Conservation (phyloP, 2,888 invertebrate species). For the Yponomeuta cagnagella region DNA sequence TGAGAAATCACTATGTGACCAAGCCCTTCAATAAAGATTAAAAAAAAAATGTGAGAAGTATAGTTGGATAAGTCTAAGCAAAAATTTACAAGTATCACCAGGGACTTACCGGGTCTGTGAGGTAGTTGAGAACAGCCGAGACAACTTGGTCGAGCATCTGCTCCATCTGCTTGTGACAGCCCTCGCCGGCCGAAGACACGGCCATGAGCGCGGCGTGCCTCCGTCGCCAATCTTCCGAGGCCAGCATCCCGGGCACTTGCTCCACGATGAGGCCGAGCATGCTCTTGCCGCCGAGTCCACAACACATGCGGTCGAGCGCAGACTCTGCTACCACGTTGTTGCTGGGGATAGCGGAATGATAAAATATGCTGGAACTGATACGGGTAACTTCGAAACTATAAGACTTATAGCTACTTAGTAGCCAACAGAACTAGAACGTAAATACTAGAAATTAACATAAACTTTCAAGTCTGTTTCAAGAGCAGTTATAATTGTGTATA, state of each 20-base stretch:
- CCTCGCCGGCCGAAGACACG: conserved; percentile 98
- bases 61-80: too few relatives aligned
- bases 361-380: neutral
- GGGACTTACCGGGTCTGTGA: conserved; percentile 85
- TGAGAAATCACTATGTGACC: too few relatives aligned
- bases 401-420: too few relatives aligned
- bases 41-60: too few relatives aligned
- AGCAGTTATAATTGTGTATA: conserved; percentile 2
- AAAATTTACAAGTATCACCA: neutral
- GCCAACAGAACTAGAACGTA: too few relatives aligned
- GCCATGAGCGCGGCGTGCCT: conserved; percentile 99
- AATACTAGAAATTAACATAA: too few relatives aligned
- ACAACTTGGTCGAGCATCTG: conserved; percentile 94
- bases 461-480: too few relatives aligned
- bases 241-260: conserved; percentile 91
- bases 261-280: conserved; percentile 92
- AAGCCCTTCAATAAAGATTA: too few relatives aligned
- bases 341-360: conserved; percentile 57
- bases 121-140: conserved; percentile 89
- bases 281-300: conserved; percentile 94
- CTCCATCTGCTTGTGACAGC: conserved; percentile 99
- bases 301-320: conserved; percentile 97
- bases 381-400: too few relatives aligned
- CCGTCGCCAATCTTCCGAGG: conserved; percentile 87
- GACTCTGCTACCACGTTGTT: conserved; percentile 98